A percentile compares a stretch with the other conserved stretches of the same genome.
These are phyloP conservation scores for Cheumatopsyche charites DNA, from an alignment of 1,140 invertebrate species.

Conservation along the genomic window DNA sequence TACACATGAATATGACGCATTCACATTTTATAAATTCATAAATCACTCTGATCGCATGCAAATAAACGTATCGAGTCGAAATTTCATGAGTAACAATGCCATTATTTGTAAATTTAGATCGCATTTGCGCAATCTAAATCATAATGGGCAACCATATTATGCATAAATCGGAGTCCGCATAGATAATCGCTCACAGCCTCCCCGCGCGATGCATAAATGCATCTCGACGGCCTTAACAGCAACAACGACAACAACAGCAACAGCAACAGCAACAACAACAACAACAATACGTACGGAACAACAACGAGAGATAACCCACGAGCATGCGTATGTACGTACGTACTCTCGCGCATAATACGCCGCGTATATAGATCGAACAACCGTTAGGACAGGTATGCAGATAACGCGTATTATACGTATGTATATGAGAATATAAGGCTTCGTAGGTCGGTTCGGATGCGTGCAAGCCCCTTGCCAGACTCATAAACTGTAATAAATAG, in stretches of 20 bases:
- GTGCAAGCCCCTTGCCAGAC: constrained; percentile 29
- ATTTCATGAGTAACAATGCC: no score
- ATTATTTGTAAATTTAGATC: constrained; percentile 1
- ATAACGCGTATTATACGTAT: no score
- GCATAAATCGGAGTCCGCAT: constrained; percentile 8
- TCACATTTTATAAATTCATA: no score
- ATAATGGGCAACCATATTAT: constrained; percentile 6
- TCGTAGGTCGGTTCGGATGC: constrained; percentile 32
- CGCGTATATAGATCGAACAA: constrained; percentile 47
- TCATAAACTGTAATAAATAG: constrained; percentile 38
- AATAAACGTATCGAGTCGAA: no score
- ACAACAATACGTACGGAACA: constrained; percentile 5
- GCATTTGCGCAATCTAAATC: constrained; percentile 12
- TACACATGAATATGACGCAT: no score
- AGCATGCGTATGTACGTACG: background rate
- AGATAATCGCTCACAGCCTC: constrained; percentile 8
- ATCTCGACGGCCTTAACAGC: background rate
- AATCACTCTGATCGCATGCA: no score
- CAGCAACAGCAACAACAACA: background rate
- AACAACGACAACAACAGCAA: no score
- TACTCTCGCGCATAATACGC: background rate
- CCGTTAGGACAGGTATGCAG: constrained; percentile 46
- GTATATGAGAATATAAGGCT: constrained; percentile 12
- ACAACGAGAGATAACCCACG: background rate
- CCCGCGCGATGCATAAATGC: constrained; percentile 8